Conservation (phyloP, 1,140 invertebrate species). For the Drosophila tropicalis region DNA sequence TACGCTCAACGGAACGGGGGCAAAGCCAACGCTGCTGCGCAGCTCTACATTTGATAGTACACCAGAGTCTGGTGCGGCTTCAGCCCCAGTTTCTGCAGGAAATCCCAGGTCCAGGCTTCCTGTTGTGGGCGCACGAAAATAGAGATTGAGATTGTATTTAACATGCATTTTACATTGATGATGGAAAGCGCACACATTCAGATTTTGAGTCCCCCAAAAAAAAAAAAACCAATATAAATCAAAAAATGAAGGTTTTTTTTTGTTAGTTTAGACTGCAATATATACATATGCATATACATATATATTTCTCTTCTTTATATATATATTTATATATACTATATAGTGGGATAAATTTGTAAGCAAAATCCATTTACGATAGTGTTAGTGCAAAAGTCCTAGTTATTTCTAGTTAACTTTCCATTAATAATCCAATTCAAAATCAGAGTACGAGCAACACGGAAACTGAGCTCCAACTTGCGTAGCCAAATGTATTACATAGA, state of each 20-base stretch:
- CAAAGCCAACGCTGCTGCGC: slow-evolving; percentile 84
- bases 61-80: slow-evolving; percentile 57
- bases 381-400: slow-evolving; percentile 48
- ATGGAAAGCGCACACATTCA: slow-evolving; percentile 44
- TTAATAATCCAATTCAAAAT: slow-evolving; percentile 70
- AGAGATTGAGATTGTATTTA: slow-evolving; percentile 35
- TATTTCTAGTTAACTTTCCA: slow-evolving; percentile 34
- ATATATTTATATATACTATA: slow-evolving; percentile 31
- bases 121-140: slow-evolving; percentile 47
- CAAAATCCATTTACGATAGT: slow-evolving; percentile 45
- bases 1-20: slow-evolving; percentile 41
- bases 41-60: slow-evolving; percentile 90
- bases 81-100: not conserved
- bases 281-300: slow-evolving; percentile 38
- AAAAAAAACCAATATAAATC: slow-evolving; percentile 15
- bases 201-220: slow-evolving; percentile 15
- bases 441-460: slow-evolving; percentile 27
- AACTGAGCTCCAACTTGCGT: slow-evolving; percentile 56
- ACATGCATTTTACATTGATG: slow-evolving; percentile 51
- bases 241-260: slow-evolving; percentile 67
- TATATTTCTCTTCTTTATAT: slow-evolving; percentile 43
- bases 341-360: slow-evolving; percentile 36
- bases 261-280: slow-evolving; percentile 53
- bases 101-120: slow-evolving; percentile 54
- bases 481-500: slow-evolving; percentile 75